Conservation (phyloP, 2,888 invertebrate genomes). For the Caenorhabditis sp. region DNA sequence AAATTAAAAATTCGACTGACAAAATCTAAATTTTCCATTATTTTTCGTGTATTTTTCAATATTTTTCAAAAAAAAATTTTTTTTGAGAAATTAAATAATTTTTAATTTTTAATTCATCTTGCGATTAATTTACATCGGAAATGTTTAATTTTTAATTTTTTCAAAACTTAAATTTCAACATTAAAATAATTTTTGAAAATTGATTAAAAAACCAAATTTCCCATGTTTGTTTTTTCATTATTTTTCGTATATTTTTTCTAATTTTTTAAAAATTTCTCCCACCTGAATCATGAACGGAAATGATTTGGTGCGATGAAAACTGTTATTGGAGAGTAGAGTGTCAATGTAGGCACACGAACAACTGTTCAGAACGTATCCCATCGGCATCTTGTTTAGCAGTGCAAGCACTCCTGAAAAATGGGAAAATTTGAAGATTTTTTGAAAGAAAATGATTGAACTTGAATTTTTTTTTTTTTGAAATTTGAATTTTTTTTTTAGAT, state of each 20-base stretch:
- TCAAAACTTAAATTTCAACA: too few relatives aligned
- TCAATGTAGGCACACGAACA: conserved; percentile 67
- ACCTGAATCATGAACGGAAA: conserved; percentile 66
- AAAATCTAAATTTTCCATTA: too few relatives aligned
- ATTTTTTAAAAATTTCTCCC: not conserved
- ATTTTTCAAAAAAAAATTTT: too few relatives aligned
- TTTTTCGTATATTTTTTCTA: not conserved
- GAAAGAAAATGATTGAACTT: too few relatives aligned
- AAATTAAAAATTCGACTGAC: too few relatives aligned
- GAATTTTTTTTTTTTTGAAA: too few relatives aligned
- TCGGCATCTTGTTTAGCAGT: conserved; percentile 41
- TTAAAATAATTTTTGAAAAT: not conserved
- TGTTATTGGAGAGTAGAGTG: conserved; percentile 54
- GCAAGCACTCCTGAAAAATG: conserved; percentile 21
- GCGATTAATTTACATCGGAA: too few relatives aligned
- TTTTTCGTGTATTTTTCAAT: too few relatives aligned
- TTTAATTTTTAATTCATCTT: too few relatives aligned
- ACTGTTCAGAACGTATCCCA: conserved; percentile 51
- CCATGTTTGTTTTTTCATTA: not conserved
- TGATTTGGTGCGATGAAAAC: conserved; percentile 64
- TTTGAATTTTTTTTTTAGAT: not conserved
- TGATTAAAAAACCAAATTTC: not conserved
- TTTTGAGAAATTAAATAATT: too few relatives aligned
- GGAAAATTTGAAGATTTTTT: not conserved
- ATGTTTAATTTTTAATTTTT: too few relatives aligned